Evolutionary conservation across 2,797 vertebrate genomes (phyloP), one percentile per base, ranked within the genome.

Genomic region (Coregonus ussuriensis): DNA sequence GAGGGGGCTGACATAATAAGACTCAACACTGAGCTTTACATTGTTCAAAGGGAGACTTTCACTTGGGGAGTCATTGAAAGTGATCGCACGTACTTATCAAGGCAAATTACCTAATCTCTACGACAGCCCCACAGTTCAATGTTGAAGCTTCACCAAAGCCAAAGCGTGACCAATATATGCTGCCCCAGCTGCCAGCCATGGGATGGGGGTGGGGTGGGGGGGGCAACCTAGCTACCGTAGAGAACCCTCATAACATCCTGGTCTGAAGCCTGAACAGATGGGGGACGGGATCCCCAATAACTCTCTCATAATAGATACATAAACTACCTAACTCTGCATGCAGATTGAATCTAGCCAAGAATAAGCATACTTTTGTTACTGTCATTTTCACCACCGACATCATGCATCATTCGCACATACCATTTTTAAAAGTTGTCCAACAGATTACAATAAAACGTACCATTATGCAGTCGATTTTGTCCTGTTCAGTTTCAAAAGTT

Each of bases 31-130:
- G 73, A 47, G 53, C 62, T 70, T 67, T 63, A 31, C 74, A 71
- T 69, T 56, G 0, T 33, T 16, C 29, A 74, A 56, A 54, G 62
- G 18, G 65, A 80, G 56, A 73, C 78, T 73, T 75, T 77, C 72
- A 70, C 65, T 33, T 13, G 11, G 63, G 31, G 16, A 53, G 67
- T 84, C 74, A 74, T 84, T 86, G 80, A 52, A 71, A 70, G 78
- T 68, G 79, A 82, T 82, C 72, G 52, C 52, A 70, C 72, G 77
- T 77, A 79, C 76, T 80, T 77, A 86, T 83, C 76, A 75, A 31
- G 18, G 76, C 79, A 82, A 83, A 84, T 79, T 75, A 83, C 72
- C 63, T 73, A 81, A 86, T 82, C 77, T 15, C 53, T 81, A 69
- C 74, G 84, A 79, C 82, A 79, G 71, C 63, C 63, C 25, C 14